Base-by-base conservation (phyloP, 2,888 invertebrate genomes). In the Polyommatus iphigenia region DNA sequence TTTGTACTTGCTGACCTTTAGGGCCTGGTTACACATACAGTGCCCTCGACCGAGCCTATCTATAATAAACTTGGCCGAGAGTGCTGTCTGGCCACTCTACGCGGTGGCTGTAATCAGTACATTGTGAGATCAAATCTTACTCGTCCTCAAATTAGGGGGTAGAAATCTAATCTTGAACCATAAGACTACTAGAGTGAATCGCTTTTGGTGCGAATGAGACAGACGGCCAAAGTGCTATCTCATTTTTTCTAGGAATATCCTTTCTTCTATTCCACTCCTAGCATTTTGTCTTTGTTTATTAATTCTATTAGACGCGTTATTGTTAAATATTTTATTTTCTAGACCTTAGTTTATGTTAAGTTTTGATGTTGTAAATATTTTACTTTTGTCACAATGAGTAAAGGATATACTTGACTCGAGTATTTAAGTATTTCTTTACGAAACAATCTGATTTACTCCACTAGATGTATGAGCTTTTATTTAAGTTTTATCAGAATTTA, bases 341-440 rank as follows among this genome's bases (percentile, higher is more conserved):
- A 78, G 76, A 57, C 18, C 71, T 76, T 76, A 79, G 75, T 78
- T 72, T 78, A 71, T 78, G 77, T 78, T 77, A 77, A 79, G 80
- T 79, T 79, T 76, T 67, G 18, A 24, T 59, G 78, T 76, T 82
- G 81, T 83, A 83, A 80, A 82, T 83, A 83, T 79, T 41, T 79
- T 76, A 78, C 29, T 50, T 76, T 46, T 57, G 46, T 81, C 80
- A 80, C 80, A 78, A 79, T 79, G 80, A 83, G 85, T 86, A 85
- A 86, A 89, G 83, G 85, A 85, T 82, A 84, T 84, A 87, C 88
- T 90, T 90, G 90, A 90, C 86, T 84, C n/a, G 71, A 62, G 78
- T 78, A 84, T 85, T 89, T 88, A 89, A 90, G 88, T 87, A 85
- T 85, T 86, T 87, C 87, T 87, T 89, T 86, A 86, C 87, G 73